Conservation (phyloP, 1,140 invertebrate species). For the Coboldia fuscipes region DNA sequence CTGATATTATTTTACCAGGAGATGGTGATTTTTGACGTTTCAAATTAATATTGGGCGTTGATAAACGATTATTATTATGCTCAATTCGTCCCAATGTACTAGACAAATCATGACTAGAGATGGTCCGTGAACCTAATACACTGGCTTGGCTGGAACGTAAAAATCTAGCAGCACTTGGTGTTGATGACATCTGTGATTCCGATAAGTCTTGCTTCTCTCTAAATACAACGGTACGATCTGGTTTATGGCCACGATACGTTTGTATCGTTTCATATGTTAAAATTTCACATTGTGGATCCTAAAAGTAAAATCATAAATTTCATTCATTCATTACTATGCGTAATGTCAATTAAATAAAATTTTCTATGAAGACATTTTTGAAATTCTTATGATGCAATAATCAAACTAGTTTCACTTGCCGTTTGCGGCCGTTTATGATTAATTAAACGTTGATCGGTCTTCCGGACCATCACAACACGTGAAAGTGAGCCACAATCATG, state of each 20-base stretch:
- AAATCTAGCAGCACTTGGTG: conserved; percentile 1
- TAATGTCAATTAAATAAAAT: neutral
- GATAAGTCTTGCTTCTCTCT: conserved; percentile 21
- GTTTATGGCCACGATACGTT: conserved; percentile 29
- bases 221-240: conserved; percentile 29
- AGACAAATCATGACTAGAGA: neutral
- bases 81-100: neutral
- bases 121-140: neutral
- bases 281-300: conserved; percentile 27
- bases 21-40: too few relatives aligned
- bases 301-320: neutral
- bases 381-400: neutral
- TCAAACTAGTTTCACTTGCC: neutral
- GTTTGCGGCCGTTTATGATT: conserved; percentile 4
- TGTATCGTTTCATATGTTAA: conserved; percentile 35
- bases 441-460: conserved; percentile 31
- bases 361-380: neutral
- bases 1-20: neutral
- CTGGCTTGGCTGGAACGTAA: neutral
- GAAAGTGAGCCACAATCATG: conserved; percentile 32
- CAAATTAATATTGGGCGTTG: too few relatives aligned
- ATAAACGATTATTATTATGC: too few relatives aligned
- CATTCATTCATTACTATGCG: neutral
- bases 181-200: conserved; percentile 1
- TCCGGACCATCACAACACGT: conserved; percentile 36